These are phyloP conservation scores for Nesometra sesokonis DNA, from an alignment of 35 echinoderm and acorn worm species.

Conservation along the genomic window DNA sequence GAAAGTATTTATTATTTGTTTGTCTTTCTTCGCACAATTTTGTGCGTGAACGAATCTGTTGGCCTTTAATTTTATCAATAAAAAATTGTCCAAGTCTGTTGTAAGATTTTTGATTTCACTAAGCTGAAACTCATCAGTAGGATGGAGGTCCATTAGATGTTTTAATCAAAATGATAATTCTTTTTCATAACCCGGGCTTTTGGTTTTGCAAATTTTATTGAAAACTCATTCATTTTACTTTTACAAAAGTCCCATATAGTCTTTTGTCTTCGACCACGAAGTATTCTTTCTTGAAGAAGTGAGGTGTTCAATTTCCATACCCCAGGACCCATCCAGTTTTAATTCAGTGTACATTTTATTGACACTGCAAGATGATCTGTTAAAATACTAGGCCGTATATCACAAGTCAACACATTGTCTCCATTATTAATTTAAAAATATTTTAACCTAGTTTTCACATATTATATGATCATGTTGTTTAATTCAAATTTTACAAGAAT, in stretches of 20 bases:
- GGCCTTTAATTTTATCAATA: neutral
- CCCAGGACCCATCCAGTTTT: neutral
- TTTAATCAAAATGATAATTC: neutral
- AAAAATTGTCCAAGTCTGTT: neutral
- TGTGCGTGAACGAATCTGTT: neutral
- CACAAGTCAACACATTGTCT: neutral
- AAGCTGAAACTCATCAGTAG: neutral
- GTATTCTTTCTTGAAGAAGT: neutral
- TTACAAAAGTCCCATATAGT: neutral
- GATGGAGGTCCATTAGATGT: neutral
- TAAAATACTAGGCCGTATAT: neutral
- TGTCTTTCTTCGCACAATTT: neutral
- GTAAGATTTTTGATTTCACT: neutral
- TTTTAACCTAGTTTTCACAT: neutral
- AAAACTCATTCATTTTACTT: neutral
- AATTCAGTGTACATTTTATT: neutral
- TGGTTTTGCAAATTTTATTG: neutral
- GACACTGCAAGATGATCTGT: neutral
- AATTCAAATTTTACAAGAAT: no score
- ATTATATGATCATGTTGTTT: no score
- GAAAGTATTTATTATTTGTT: neutral
- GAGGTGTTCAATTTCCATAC: neutral
- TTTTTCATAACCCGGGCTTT: neutral
- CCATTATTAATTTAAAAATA: neutral
- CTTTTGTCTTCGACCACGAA: neutral